phyloP scores from a whole-genome alignment of 1,140 invertebrate species.

The Andrena cerasifolii region DNA sequence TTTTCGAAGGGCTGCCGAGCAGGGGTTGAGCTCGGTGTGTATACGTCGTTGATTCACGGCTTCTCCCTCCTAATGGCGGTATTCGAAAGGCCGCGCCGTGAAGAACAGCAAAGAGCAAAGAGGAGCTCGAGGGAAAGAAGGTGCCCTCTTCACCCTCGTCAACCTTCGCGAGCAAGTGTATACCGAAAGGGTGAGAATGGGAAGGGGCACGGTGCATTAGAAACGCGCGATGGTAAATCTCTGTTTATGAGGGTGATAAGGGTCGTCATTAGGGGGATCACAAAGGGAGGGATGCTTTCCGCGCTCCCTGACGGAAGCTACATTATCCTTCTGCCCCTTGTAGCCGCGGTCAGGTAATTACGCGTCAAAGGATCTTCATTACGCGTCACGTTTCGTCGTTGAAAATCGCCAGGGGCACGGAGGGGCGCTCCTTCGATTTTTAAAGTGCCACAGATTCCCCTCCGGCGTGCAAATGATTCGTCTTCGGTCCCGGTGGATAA shows the following conservation, averaged over 20 bases:
- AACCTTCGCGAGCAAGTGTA: conserved; percentile 46
- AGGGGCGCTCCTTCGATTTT: too few species aligned
- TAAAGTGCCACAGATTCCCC: background rate
- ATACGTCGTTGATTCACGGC: background rate
- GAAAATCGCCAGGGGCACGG: background rate
- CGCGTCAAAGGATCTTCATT: background rate
- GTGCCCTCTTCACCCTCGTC: conserved; percentile 53
- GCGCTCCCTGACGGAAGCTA: conserved; percentile 32
- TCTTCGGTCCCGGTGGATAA: conserved; percentile 17
- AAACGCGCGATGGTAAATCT: conserved; percentile 64
- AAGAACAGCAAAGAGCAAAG: background rate
- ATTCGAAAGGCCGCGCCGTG: conserved; percentile 8
- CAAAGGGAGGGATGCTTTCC: conserved; percentile 52
- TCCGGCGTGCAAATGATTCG: conserved; percentile 2
- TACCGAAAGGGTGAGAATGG: conserved; percentile 47
- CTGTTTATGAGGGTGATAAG: conserved; percentile 67
- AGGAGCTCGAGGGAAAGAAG: background rate
- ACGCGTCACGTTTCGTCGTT: background rate
- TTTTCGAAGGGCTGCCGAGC: background rate
- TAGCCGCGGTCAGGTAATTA: conserved; percentile 18
- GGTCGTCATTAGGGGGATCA: conserved; percentile 61
- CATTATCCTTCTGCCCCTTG: conserved; percentile 5
- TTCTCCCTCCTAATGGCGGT: conserved; percentile 4
- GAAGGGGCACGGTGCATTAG: conserved; percentile 35
- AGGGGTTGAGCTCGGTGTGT: conserved; percentile 9